These are phyloP conservation scores for Trissolcus brochymenae DNA, from an alignment of 2,888 invertebrate genomes.

Conservation along the genomic window DNA sequence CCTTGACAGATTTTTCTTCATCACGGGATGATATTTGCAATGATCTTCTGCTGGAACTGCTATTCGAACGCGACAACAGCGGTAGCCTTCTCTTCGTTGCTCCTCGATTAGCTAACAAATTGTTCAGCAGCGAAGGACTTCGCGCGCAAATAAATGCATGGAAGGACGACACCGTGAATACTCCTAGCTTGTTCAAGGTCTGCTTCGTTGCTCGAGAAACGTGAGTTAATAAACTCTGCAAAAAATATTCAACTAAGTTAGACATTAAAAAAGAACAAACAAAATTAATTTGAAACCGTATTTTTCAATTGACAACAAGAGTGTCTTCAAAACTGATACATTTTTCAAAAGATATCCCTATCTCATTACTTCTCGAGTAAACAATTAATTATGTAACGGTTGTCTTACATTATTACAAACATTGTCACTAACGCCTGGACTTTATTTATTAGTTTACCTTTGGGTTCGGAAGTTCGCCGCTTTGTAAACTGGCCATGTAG, in stretches of 20 bases:
- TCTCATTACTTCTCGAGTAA: no score
- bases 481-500: slow-evolving; percentile 97
- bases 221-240: slow-evolving; percentile 94
- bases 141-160: slow-evolving; percentile 98
- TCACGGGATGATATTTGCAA: slow-evolving; percentile 92
- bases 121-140: slow-evolving; percentile 94
- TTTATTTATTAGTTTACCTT: slow-evolving; percentile 82
- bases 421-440: no score
- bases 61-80: slow-evolving; percentile 92
- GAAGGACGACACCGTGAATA: slow-evolving; percentile 98
- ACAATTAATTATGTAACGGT: no score
- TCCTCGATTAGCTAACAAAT: slow-evolving; percentile 91
- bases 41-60: slow-evolving; percentile 90
- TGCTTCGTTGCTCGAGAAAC: slow-evolving; percentile 96
- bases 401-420: no score
- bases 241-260: slow-evolving; percentile 60
- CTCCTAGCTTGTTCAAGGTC: slow-evolving; percentile 95
- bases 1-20: slow-evolving; percentile 92
- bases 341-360: no score
- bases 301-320: no score
- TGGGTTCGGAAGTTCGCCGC: slow-evolving; percentile 96
- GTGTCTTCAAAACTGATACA: no score
- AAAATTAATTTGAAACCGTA: no score
- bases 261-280: no score
- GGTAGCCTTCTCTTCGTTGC: slow-evolving; percentile 94